Base-by-base conservation (phyloP, 2,888 invertebrate genomes). In the Hypolimnas misippus region DNA sequence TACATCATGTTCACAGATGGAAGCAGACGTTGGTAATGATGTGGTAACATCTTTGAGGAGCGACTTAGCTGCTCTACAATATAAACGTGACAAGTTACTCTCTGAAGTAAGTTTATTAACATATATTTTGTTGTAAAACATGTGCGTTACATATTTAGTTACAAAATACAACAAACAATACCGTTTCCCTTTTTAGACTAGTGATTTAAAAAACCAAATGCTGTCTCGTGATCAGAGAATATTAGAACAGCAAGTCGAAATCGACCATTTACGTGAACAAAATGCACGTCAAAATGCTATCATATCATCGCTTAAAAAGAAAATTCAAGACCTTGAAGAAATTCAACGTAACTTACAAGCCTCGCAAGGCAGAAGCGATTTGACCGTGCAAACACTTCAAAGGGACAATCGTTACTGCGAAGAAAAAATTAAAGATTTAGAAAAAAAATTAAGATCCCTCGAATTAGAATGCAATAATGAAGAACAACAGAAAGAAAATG, bases 21-120 rank as follows among this genome's bases (percentile, higher is more conserved):
- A 94, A 66, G 87, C 93, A 70, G 90, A 92, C 35, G 81, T 86
- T 65, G 87, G 78, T 64, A 93, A 95, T 77, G 97, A 97, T 82
- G 85, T 96, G 71, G 93, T 96, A 29, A 96, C 96, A 38, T 93
- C 95, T 8, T 87, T 97, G 65, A 94, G 96, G 71, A 97, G 97
- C 84, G 97, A 97, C 84, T 87, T 97, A 71, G 97, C 97, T 16
- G 97, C 95, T 2, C 89, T 97, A 52, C 96, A 96, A 77, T 97
- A 96, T 82, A 97, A 97, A 86, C 93, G 96, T 66, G 97, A 97
- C 80, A 95, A 96, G 64, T 92, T 97, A 19, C 90, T 94, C 67
- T 93, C 94, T 55, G 97, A 97, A 93, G 95, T 97, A 83, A 93
- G 81, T 67, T 53, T 44, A 14, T 54, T 19, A 3, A 31, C 19